phyloP scores from a whole-genome alignment of 2,113 vertebrate species.

The Hydropotes inermis region DNA sequence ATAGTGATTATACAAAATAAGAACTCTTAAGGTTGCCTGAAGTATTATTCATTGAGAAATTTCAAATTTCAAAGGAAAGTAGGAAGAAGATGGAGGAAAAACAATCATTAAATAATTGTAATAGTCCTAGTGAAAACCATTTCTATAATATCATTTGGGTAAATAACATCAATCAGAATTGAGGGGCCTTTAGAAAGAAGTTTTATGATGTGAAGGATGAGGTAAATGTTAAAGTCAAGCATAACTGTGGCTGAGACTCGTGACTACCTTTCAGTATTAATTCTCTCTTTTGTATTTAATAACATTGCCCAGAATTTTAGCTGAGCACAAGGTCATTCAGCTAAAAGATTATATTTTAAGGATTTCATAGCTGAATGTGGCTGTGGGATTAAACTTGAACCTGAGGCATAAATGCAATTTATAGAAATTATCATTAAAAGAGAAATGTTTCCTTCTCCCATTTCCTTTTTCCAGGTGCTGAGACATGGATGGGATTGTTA shows the following conservation, averaged over 20 bases:
- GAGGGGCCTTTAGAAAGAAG: neutral
- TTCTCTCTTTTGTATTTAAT: neutral
- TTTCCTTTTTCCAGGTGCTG: neutral
- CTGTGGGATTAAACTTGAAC: neutral
- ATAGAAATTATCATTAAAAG: neutral
- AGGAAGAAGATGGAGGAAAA: neutral
- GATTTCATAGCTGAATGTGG: neutral
- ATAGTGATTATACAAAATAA: neutral
- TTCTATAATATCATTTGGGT: neutral
- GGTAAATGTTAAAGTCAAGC: neutral
- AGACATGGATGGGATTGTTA: neutral
- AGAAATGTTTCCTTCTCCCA: neutral
- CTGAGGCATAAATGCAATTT: neutral
- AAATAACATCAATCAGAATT: neutral
- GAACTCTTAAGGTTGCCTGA: neutral
- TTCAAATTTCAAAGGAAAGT: neutral
- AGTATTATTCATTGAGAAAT: neutral
- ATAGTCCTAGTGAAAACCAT: neutral
- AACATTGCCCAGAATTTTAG: neutral
- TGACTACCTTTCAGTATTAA: neutral
- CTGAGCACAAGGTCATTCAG: neutral
- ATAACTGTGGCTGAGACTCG: neutral
- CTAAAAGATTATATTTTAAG: neutral
- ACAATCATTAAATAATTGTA: neutral
- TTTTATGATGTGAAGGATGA: neutral